Base-by-base conservation (phyloP, 2,797 vertebrate genomes). In the Manis pentadactyla region DNA sequence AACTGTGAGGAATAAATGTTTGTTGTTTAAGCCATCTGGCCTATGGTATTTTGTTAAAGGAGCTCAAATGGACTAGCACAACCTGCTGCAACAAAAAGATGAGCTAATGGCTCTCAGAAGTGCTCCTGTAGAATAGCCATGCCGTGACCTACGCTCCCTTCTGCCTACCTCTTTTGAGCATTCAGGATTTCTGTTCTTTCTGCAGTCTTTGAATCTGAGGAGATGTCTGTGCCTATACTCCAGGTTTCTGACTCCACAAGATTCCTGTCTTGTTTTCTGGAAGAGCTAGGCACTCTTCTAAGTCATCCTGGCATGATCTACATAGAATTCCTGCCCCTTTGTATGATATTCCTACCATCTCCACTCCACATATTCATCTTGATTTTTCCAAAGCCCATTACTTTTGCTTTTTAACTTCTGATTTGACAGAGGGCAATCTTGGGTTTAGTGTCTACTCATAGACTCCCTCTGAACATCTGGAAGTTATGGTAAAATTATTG, bases 401-500 rank as follows among this genome's bases (percentile, higher is more conserved):
- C 63, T 14, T 59, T 82, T 89, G 7, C 14, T 31, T 94, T 39
- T 86, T 85, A 73, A 89, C 25, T 84, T 92, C 18, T 83, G 23
- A 9, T 31, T 78, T 78, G 57, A 34, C 34, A 83, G 18, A n/a
- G 27, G n/a, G 11, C 4, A 1, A 61, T 42, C 25, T 82, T 51
- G 68, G 12, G 78, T 7, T 82, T 91, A 57, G 5, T 53, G 88
- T 86, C 46, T 69, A 42, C 34, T 73, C 57, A 61, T 29, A 78
- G 37, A 73, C 10, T 82, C 17, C 9, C n/a, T 84, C 5, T 89
- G 7, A 3, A 55, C 78, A 82, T 61, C 82, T 88, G 64, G n/a
- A 85, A 97, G 63, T 49, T 63, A 74, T 85, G 42, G 31, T 77
- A 88, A 77, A 84, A 82, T 66, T 51, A 89, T 51, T 79, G 7